Percentiles rank a stretch among this genome's conserved stretches.
Evolutionary conservation across 2,888 invertebrate species (phyloP).

Genomic region (Cheilosia scutellata): DNA sequence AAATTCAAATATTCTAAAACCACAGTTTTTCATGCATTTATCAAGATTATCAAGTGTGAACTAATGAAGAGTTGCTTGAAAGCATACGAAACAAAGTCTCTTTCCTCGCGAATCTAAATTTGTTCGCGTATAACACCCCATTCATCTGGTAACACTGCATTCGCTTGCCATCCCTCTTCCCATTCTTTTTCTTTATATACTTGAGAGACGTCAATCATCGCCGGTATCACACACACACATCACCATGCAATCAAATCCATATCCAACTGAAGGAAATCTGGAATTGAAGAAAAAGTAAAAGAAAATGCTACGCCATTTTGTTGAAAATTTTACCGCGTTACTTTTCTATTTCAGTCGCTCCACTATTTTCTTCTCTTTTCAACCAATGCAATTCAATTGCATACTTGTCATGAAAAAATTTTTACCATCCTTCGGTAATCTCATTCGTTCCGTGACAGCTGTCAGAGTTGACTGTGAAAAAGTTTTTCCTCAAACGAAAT

Average conservation of each 20-base stretch:
- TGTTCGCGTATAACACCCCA: neutral
- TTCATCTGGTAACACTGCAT: slow-evolving; percentile 30
- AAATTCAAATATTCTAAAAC: no score
- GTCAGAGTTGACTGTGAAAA: slow-evolving; percentile 73
- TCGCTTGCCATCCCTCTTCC: neutral
- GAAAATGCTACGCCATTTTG: slow-evolving; percentile 77
- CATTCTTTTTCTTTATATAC: slow-evolving; percentile 18
- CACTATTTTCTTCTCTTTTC: slow-evolving; percentile 14
- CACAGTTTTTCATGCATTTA: no score
- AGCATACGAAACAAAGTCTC: no score
- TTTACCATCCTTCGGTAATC: slow-evolving; percentile 42
- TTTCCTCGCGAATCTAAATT: neutral
- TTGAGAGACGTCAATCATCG: slow-evolving; percentile 64
- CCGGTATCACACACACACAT: slow-evolving; percentile 43
- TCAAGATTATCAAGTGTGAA: no score
- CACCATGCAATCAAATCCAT: neutral
- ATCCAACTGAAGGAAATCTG: slow-evolving; percentile 5
- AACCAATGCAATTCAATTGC: slow-evolving; percentile 14
- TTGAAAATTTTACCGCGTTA: slow-evolving; percentile 75
- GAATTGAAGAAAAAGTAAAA: slow-evolving; percentile 21
- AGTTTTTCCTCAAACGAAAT: slow-evolving; percentile 52
- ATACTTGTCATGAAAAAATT: slow-evolving; percentile 43
- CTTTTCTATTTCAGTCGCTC: slow-evolving; percentile 64
- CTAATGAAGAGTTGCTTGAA: no score
- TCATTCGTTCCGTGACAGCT: slow-evolving; percentile 77